Base-by-base conservation (phyloP, 2,113 vertebrate genomes). In the Bubo bubo region DNA sequence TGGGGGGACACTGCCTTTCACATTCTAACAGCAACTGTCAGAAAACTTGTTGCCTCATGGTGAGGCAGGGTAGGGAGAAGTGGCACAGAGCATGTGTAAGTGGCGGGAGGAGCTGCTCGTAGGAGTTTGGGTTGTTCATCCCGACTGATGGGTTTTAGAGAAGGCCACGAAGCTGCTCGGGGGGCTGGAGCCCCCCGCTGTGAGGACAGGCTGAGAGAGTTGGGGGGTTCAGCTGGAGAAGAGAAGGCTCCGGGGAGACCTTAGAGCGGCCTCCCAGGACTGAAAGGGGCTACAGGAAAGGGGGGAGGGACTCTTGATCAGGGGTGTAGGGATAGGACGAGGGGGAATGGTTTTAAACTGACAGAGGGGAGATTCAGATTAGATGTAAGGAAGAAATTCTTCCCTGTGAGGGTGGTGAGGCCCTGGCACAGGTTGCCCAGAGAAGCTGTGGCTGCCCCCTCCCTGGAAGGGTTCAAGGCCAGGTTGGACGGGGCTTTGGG, bases 401-500 rank as follows among this genome's bases (percentile, higher is more conserved):
- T 49, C 20, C 32, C 0, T 0, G 1, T 49, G 64, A 49, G 53
- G 27, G 53, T 26, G 41, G 27, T 5, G 53, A 68, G 2, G 5
- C 27, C 0, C 21, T 49, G n/a, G 27, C 41, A 0, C 27, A 17
- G 27, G 64, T 4, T 70, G 28, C 41, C 64, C 53, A 37, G 53
- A 49, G 64, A 37, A 18, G 70, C 19, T 32, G 58, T 17, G 0
- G 21, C 5, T 16, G 49, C 21, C 39, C 59, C 59, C 11, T 68
- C 58, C n/a, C 81, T 84, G 58, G 56, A 12, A 19, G 16, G 4
- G 2, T 9, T 14, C 62, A 1, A 24, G 35, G 6, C 5, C 59
- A 53, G 70, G 37, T 0, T 79, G 83, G 56, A 66, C 0, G 0
- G 32, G 34, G 34, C 7, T 68, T 14, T 74, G 64, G 62, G n/a